Conservation (phyloP, 2,797 vertebrate genomes). For the Aselliscus stoliczkanus region DNA sequence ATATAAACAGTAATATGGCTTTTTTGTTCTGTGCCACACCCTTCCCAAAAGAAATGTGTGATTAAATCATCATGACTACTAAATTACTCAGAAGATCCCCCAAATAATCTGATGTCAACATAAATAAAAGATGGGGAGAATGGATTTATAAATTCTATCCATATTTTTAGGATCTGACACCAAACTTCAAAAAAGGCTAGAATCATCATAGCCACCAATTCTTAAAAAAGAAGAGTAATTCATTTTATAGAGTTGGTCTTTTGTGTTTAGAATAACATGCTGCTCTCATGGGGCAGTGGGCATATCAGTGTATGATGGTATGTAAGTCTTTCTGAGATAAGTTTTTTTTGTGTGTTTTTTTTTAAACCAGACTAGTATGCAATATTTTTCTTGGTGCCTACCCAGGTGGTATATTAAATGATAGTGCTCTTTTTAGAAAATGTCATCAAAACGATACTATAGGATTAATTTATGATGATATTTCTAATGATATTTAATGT, state of each 20-base stretch:
- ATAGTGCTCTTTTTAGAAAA: constrained; percentile 6
- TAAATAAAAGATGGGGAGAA: neutral
- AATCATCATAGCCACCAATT: neutral
- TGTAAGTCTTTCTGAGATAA: neutral
- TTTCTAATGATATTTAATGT: constrained; percentile 44
- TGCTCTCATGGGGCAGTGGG: neutral
- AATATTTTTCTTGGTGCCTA: neutral
- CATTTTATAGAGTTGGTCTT: neutral
- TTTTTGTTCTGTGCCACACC: neutral
- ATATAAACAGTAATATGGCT: neutral
- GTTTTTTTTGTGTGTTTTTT: neutral
- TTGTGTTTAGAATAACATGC: neutral
- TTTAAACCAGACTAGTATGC: neutral
- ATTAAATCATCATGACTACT: neutral
- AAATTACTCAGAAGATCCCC: neutral
- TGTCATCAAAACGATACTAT: neutral
- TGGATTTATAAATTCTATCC: too few relatives aligned
- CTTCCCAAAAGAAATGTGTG: neutral
- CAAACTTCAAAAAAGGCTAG: neutral
- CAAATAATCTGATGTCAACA: neutral
- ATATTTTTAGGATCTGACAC: neutral
- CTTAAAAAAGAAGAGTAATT: neutral
- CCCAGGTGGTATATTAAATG: neutral
- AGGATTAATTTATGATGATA: constrained; percentile 33
- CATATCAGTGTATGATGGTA: neutral